These are phyloP conservation scores for Synergus gifuensis DNA, from an alignment of 2,888 invertebrate species.

Conservation along the genomic window DNA sequence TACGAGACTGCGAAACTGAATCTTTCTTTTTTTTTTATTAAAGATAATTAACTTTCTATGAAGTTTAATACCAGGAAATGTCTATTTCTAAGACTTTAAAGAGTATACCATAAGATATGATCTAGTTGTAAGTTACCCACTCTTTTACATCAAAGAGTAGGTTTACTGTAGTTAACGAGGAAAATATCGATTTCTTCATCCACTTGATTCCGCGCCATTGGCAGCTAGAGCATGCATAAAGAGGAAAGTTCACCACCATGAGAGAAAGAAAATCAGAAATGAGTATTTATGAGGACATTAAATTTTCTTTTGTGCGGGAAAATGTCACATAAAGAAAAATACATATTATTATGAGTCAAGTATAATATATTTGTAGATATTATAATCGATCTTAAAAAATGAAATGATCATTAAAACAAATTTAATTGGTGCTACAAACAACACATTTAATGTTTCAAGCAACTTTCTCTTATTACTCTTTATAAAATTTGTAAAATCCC, in stretches of 20 bases:
- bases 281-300: slow-evolving; percentile 29
- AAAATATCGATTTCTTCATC: slow-evolving; percentile 39
- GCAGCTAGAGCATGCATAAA: slow-evolving; percentile 36
- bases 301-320: not conserved
- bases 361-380: not conserved
- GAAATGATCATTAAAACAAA: not conserved
- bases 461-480: not conserved
- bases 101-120: slow-evolving; percentile 12
- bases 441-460: no score
- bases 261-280: slow-evolving; percentile 38
- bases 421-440: no score
- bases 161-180: slow-evolving; percentile 38
- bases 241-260: slow-evolving; percentile 26
- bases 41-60: slow-evolving; percentile 20
- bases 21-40: not conserved
- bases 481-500: not conserved
- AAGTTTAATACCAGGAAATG: not conserved
- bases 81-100: not conserved
- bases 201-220: slow-evolving; percentile 40
- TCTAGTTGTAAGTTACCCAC: slow-evolving; percentile 7
- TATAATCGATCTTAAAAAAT: not conserved
- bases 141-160: slow-evolving; percentile 21
- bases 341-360: slow-evolving; percentile 1
- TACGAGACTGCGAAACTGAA: not conserved
- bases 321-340: slow-evolving; percentile 33